phyloP scores from a whole-genome alignment of 2,797 vertebrate genomes.

The Coregonus suidteri region DNA sequence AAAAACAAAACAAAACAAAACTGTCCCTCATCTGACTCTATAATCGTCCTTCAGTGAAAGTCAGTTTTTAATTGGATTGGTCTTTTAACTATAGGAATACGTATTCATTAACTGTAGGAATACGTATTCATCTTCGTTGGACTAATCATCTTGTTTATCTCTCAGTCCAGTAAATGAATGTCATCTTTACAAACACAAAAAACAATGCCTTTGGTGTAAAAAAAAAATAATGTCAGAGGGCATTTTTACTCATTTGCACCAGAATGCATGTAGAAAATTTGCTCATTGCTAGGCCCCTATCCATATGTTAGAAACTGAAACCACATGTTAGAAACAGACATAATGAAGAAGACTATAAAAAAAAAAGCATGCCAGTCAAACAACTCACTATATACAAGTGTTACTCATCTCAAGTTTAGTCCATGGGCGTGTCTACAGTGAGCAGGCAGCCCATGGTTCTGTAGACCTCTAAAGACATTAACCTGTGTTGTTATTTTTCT shows the following conservation, averaged over 20 bases:
- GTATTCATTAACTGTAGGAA: neutral
- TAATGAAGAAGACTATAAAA: neutral
- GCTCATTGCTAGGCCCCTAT: constrained; percentile 1
- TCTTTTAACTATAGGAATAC: constrained; percentile 35
- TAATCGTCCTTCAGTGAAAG: constrained; percentile 46
- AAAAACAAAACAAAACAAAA: constrained; percentile 9
- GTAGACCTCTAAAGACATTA: neutral
- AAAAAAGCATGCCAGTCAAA: neutral
- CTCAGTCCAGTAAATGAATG: constrained; percentile 39
- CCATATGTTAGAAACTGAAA: neutral
- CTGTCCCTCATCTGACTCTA: constrained; percentile 14
- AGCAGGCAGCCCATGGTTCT: neutral
- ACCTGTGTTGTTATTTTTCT: neutral
- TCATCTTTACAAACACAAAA: constrained; percentile 54
- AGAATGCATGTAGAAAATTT: constrained; percentile 29
- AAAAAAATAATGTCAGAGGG: constrained; percentile 25
- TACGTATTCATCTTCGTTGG: constrained; percentile 5
- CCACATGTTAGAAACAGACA: neutral
- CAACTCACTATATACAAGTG: neutral
- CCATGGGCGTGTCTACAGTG: neutral
- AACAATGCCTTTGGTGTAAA: constrained; percentile 53
- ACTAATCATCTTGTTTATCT: constrained; percentile 9
- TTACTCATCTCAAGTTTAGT: constrained; percentile 1
- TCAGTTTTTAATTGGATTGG: constrained; percentile 49
- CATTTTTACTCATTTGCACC: constrained; percentile 42